Conservation (phyloP, 2,888 invertebrate genomes). For the Cremastinae sp. region DNA sequence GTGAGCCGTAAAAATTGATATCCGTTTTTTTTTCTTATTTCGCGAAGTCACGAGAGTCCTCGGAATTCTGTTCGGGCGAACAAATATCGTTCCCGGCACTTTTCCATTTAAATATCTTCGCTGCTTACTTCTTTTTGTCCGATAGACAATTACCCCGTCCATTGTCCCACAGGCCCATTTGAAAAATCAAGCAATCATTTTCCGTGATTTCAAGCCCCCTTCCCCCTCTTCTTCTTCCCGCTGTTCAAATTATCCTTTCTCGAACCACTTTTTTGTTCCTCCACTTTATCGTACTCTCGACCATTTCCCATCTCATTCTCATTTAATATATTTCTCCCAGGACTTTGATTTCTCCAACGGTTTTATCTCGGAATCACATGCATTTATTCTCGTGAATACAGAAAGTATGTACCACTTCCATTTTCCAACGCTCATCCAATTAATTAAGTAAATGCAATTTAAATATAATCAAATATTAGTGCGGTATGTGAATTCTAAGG, state of each 20-base stretch:
- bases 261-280: background rate
- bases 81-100: background rate
- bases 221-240: background rate
- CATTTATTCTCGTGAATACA: too few relatives aligned
- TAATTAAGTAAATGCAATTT: too few relatives aligned
- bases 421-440: too few relatives aligned
- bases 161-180: conserved; percentile 15
- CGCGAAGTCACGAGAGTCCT: too few relatives aligned
- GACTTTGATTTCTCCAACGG: conserved; percentile 9
- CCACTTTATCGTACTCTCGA: conserved; percentile 1
- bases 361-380: background rate
- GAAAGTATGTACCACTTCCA: too few relatives aligned
- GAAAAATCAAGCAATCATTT: conserved; percentile 5
- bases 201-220: conserved; percentile 14
- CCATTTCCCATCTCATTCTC: conserved; percentile 8
- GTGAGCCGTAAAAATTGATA: too few relatives aligned
- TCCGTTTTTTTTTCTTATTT: too few relatives aligned
- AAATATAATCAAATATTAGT: too few relatives aligned
- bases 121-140: background rate
- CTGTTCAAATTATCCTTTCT: conserved; percentile 1
- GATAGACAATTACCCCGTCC: conserved; percentile 31
- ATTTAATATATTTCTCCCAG: conserved; percentile 16
- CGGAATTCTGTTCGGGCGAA: too few relatives aligned
- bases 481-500: too few relatives aligned
- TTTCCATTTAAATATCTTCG: conserved; percentile 9